Evolutionary conservation across 2,888 invertebrate genomes (phyloP).

Genomic region (Dugesia japonica): DNA sequence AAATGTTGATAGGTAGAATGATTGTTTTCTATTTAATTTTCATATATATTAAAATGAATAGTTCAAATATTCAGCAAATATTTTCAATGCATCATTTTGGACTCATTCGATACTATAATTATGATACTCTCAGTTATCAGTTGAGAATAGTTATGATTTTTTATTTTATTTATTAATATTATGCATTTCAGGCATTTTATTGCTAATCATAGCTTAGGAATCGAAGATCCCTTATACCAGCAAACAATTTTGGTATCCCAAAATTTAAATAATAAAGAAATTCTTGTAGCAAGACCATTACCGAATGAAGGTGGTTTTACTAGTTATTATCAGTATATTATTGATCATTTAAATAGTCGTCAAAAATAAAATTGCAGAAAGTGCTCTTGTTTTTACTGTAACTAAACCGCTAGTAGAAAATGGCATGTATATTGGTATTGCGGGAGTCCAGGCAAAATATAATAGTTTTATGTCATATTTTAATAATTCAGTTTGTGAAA

Average conservation of each 20-base stretch:
- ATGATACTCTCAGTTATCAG: constrained; percentile 13
- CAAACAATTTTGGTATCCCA: constrained; percentile 6
- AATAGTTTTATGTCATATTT: neutral
- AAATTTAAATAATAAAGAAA: neutral
- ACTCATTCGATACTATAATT: constrained; percentile 24
- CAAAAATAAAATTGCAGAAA: neutral
- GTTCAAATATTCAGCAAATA: constrained; percentile 20
- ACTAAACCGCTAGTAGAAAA: neutral
- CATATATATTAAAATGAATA: neutral
- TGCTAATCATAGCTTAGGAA: constrained; percentile 23
- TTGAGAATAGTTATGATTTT: neutral
- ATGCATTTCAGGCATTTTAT: constrained; percentile 24
- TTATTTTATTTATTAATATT: neutral
- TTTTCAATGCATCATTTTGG: constrained; percentile 21
- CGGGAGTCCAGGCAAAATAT: neutral
- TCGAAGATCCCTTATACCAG: constrained; percentile 7
- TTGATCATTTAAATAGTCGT: neutral
- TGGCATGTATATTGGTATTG: neutral
- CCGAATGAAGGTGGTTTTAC: constrained; percentile 12
- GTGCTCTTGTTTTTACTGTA: neutral
- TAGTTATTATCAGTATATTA: neutral
- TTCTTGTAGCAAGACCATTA: neutral
- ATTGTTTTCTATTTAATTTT: neutral
- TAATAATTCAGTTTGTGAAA: neutral
- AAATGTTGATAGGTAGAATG: neutral